phyloP scores from a whole-genome alignment of 2,888 invertebrate genomes.

The Cephus spinipes region DNA sequence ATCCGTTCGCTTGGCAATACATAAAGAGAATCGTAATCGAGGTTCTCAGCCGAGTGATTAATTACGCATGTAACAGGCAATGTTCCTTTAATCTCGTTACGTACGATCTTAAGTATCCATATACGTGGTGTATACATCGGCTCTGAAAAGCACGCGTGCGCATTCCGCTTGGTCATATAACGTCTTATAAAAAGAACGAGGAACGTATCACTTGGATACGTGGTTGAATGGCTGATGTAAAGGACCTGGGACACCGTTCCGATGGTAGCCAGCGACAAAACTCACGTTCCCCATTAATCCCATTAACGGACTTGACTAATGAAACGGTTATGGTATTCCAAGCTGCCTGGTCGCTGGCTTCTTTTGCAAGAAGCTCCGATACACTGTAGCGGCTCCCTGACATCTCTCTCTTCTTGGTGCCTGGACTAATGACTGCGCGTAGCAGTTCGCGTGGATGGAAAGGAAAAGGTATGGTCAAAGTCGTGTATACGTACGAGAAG shows the following conservation, averaged over 20 bases:
- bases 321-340: not conserved
- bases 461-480: not conserved
- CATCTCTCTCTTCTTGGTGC: not conserved
- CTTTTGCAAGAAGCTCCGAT: not conserved
- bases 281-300: not conserved
- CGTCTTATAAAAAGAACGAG: not conserved
- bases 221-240: not conserved
- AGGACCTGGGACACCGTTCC: not conserved
- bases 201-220: not conserved
- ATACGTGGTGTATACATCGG: too few species aligned
- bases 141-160: slow-evolving; percentile 13
- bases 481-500: not conserved
- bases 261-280: too few species aligned
- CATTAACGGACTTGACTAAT: slow-evolving; percentile 1
- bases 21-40: too few species aligned
- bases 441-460: too few species aligned
- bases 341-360: not conserved
- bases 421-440: too few species aligned
- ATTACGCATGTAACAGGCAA: too few species aligned
- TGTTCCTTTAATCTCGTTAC: too few species aligned
- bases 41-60: too few species aligned
- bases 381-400: not conserved
- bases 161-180: slow-evolving; percentile 14
- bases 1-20: not conserved
- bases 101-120: too few species aligned